phyloP scores from a whole-genome alignment of 2,888 invertebrate species.

The Nebria brevicollis region DNA sequence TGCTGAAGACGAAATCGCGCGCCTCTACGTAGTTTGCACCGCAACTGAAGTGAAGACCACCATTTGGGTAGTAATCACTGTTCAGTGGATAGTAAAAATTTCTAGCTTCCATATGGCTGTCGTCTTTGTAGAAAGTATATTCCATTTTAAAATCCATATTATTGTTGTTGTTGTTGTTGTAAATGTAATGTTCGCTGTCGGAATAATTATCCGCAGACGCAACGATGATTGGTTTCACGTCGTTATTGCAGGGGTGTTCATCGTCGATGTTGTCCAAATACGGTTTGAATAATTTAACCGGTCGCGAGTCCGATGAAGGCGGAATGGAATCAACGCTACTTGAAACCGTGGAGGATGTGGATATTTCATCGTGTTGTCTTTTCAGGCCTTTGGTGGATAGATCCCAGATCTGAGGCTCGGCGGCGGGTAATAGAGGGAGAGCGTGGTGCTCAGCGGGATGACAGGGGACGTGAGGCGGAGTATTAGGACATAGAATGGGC shows the following conservation, averaged over 20 bases:
- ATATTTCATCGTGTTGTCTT: slow-evolving; percentile 50
- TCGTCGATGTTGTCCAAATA: slow-evolving; percentile 53
- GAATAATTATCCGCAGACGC: not conserved
- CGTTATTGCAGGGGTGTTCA: slow-evolving; percentile 8
- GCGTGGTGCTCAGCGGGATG: slow-evolving; percentile 10
- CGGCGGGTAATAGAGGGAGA: slow-evolving; percentile 3
- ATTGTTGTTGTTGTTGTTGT: slow-evolving; percentile 26
- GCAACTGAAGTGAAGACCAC: slow-evolving; percentile 26
- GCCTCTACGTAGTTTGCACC: slow-evolving; percentile 34
- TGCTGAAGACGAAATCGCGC: slow-evolving; percentile 46
- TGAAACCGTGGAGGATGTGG: slow-evolving; percentile 31
- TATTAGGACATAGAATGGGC: slow-evolving; percentile 49
- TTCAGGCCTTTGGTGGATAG: slow-evolving; percentile 58
- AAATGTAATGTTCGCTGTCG: slow-evolving; percentile 41
- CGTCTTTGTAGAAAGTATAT: slow-evolving; percentile 18
- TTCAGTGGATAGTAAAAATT: slow-evolving; percentile 4
- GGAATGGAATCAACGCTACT: slow-evolving; percentile 37
- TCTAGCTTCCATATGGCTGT: not conserved
- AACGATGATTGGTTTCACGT: slow-evolving; percentile 10
- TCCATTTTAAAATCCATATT: slow-evolving; percentile 20
- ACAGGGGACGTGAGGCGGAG: slow-evolving; percentile 28
- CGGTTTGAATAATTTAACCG: slow-evolving; percentile 79
- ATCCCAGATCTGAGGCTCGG: slow-evolving; percentile 59
- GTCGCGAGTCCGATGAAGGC: slow-evolving; percentile 62
- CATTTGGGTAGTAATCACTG: slow-evolving; percentile 33